Evolutionary conservation across 2,797 vertebrate species (phyloP).

Genomic region (Bucorvus abyssinicus): DNA sequence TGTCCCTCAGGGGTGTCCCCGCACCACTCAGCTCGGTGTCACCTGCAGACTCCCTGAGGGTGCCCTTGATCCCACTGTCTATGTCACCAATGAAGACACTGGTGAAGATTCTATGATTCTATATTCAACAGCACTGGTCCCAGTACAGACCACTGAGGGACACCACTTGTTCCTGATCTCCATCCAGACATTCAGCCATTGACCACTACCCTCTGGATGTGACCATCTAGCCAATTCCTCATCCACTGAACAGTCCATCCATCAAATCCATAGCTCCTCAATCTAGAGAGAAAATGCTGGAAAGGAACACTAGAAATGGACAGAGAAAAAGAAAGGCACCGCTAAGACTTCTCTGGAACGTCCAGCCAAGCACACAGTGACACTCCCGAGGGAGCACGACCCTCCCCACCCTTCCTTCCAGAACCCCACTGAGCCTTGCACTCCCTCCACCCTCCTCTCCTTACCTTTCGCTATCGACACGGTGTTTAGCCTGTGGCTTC

Average conservation of each 20-base stretch:
- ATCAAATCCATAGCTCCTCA: not conserved
- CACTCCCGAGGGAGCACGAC: not conserved
- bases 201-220: not conserved
- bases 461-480: slow-evolving; percentile 89
- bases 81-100: not conserved
- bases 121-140: not conserved
- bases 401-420: not conserved
- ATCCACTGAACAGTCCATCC: not conserved
- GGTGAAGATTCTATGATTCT: not conserved
- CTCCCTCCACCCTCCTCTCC: not conserved
- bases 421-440: not conserved
- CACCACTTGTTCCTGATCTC: not conserved
- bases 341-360: not conserved
- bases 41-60: not conserved
- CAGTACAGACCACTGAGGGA: not conserved
- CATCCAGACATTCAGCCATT: not conserved
- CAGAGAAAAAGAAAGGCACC: not conserved
- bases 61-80: not conserved
- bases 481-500: not conserved
- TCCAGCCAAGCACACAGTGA: not conserved
- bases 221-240: not conserved
- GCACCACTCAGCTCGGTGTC: not conserved
- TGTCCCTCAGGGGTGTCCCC: accelerated
- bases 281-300: not conserved
- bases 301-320: not conserved